These are phyloP conservation scores for Solenodon paradoxus DNA, from an alignment of 2,113 vertebrate species.

Conservation along the genomic window DNA sequence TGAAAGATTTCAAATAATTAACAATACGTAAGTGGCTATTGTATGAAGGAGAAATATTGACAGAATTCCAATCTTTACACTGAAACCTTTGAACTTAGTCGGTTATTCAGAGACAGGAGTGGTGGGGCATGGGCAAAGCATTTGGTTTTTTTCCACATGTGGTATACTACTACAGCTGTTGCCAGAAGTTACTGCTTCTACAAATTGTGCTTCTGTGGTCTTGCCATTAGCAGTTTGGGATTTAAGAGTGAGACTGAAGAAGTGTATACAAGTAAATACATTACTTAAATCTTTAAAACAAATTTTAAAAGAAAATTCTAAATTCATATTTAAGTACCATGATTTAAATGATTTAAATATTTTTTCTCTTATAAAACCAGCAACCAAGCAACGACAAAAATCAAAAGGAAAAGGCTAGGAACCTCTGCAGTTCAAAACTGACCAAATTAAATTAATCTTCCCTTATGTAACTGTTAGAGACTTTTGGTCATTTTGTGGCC, in stretches of 20 bases:
- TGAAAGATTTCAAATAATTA: slow-evolving; percentile 99
- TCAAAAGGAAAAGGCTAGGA: background rate
- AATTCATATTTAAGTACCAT: background rate
- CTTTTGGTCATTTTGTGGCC: background rate
- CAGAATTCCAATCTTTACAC: background rate
- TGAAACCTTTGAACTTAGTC: background rate
- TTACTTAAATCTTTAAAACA: background rate
- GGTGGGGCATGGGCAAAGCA: background rate
- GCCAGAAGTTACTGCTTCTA: background rate
- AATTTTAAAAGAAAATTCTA: background rate
- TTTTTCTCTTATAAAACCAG: background rate
- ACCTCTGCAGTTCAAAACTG: background rate
- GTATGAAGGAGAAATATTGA: background rate
- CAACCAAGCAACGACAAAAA: background rate
- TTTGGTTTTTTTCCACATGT: background rate
- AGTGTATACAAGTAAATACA: background rate
- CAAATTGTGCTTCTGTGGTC: background rate
- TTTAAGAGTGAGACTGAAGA: background rate
- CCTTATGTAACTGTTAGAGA: background rate
- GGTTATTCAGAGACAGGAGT: background rate
- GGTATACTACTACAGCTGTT: background rate
- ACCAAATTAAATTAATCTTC: slow-evolving; percentile 43
- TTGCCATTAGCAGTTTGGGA: background rate
- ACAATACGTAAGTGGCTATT: slow-evolving; percentile 93
- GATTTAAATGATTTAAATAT: slow-evolving; percentile 43